phyloP scores from a whole-genome alignment of 2,797 vertebrate genomes.

The Cetoscarus ocellatus region DNA sequence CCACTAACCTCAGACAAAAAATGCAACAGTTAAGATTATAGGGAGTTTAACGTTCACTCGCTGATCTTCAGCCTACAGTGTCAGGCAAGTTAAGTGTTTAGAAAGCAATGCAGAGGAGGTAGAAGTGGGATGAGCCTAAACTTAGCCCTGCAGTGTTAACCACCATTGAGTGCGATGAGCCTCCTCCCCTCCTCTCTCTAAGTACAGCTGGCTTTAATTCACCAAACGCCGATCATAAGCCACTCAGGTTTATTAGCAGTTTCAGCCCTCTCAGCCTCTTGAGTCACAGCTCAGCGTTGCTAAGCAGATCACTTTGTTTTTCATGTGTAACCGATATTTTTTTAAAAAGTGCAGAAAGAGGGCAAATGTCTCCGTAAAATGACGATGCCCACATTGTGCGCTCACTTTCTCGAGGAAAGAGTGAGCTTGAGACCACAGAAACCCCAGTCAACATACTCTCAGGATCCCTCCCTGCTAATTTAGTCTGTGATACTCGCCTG shows the following conservation, averaged over 20 bases:
- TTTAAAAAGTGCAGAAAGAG: constrained; percentile 30
- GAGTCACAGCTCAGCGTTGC: constrained; percentile 57
- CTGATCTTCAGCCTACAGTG: not conserved
- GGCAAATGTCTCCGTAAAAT: constrained; percentile 20
- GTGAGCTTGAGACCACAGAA: constrained; percentile 51
- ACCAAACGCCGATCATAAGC: constrained; percentile 44
- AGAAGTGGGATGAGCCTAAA: constrained; percentile 28
- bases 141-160: constrained; percentile 37
- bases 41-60: constrained; percentile 2
- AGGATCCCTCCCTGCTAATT: constrained; percentile 53
- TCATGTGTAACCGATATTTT: constrained; percentile 57
- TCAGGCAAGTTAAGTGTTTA: not conserved
- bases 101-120: constrained; percentile 5
- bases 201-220: constrained; percentile 61
- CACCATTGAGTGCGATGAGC: constrained; percentile 27
- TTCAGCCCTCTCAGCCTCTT: constrained; percentile 58
- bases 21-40: not conserved
- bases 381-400: constrained; percentile 33
- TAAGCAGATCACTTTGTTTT: constrained; percentile 71
- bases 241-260: constrained; percentile 47
- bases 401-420: constrained; percentile 43
- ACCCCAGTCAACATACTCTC: constrained; percentile 38
- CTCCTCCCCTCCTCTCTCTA: constrained; percentile 34
- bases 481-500: constrained; percentile 47
- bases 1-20: constrained; percentile 11